Evolutionary conservation across 2,888 invertebrate species (phyloP).

Genomic region (Aplocera efformata): DNA sequence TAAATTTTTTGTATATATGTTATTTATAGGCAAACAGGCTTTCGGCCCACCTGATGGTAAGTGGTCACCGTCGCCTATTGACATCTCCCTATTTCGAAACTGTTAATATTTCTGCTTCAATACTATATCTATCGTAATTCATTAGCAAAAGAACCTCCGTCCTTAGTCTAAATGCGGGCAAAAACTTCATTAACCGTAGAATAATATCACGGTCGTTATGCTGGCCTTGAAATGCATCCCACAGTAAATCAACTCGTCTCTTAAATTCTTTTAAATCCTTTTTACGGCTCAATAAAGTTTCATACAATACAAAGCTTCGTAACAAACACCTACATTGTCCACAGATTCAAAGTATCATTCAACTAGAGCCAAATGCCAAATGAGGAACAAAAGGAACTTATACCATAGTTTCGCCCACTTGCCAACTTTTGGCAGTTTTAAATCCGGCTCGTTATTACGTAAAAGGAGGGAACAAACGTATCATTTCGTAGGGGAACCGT

Average conservation of each 20-base stretch:
- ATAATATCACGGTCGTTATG: conserved; percentile 7
- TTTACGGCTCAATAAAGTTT: conserved; percentile 31
- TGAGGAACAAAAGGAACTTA: conserved; percentile 38
- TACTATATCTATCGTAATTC: no score
- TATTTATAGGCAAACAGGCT: no score
- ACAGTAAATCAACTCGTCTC: conserved; percentile 30
- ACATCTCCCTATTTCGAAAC: no score
- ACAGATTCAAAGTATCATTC: conserved; percentile 32
- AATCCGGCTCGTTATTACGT: conserved; percentile 28
- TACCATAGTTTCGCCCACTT: conserved; percentile 41
- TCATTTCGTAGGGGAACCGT: conserved; percentile 35
- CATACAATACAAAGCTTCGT: conserved; percentile 36
- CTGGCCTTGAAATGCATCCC: conserved; percentile 18
- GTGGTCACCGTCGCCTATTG: no score
- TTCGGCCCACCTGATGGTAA: no score
- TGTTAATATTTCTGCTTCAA: no score
- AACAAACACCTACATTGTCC: conserved; percentile 24
- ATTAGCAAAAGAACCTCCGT: no score
- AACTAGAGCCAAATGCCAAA: conserved; percentile 27
- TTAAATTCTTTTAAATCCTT: conserved; percentile 20
- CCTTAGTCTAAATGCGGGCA: no score
- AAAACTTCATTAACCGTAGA: no score
- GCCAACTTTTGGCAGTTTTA: conserved; percentile 31
- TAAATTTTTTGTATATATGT: no score
- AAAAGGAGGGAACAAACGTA: conserved; percentile 36